These are phyloP conservation scores for Muntiacus reevesi DNA, from an alignment of 2,113 vertebrate genomes.

Conservation along the genomic window DNA sequence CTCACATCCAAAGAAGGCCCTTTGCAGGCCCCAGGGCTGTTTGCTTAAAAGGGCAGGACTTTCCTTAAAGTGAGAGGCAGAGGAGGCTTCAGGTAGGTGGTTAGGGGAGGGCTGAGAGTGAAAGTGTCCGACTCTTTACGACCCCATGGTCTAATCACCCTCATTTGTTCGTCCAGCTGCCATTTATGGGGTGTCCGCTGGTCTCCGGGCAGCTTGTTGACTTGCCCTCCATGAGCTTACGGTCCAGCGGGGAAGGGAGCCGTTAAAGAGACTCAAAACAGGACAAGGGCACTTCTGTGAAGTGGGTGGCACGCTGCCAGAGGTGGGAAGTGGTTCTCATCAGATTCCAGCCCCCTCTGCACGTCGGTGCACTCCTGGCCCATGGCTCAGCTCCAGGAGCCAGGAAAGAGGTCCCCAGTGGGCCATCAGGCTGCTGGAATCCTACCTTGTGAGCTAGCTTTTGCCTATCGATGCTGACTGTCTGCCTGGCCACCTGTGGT, in stretches of 20 bases:
- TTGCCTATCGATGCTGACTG: neutral
- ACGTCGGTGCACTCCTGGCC: neutral
- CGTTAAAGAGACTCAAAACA: fast-evolving
- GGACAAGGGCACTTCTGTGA: neutral
- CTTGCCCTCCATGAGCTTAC: neutral
- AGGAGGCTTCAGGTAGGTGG: neutral
- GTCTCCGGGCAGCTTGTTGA: neutral
- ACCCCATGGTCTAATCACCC: neutral
- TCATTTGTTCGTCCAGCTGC: neutral
- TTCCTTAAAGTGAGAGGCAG: neutral
- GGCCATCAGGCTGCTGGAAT: neutral
- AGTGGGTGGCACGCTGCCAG: neutral
- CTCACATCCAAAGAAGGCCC: neutral
- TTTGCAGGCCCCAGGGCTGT: neutral
- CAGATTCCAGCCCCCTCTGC: neutral
- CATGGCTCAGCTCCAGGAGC: neutral
- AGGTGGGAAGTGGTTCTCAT: neutral
- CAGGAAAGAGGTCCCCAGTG: neutral
- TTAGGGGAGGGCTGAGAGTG: neutral
- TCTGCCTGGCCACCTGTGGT: neutral
- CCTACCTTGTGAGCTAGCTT: neutral
- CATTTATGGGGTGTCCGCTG: neutral
- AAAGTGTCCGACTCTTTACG: neutral
- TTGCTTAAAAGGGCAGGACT: neutral
- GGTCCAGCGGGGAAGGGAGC: neutral